These are phyloP conservation scores for Hymenochirus boettgeri DNA, from an alignment of 2,113 vertebrate genomes.

Conservation along the genomic window DNA sequence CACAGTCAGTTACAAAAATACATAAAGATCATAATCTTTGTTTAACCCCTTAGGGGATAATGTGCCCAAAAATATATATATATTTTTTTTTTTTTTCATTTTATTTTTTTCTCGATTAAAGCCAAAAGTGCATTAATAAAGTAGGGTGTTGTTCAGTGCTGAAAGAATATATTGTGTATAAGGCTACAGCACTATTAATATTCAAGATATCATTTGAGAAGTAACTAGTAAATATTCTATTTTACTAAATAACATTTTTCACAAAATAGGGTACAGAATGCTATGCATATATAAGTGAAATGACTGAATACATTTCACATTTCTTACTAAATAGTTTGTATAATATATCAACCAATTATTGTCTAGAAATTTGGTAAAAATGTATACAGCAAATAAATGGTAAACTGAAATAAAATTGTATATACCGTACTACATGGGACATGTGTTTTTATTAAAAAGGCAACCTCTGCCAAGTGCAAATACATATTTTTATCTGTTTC, in stretches of 20 bases:
- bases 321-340: constrained; percentile 2
- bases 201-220: no score
- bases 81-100: constrained; percentile 8
- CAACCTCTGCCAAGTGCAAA: no score
- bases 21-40: no score
- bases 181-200: not conserved
- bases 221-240: not conserved
- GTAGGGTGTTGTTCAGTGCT: not conserved
- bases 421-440: not conserved
- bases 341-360: not conserved
- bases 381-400: not conserved
- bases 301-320: not conserved
- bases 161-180: not conserved
- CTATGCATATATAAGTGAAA: not conserved
- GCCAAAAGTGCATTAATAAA: not conserved
- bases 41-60: no score
- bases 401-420: constrained; percentile 32
- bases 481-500: no score
- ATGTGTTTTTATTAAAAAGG: not conserved
- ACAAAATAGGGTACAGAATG: not conserved
- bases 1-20: no score
- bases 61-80: no score
- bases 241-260: constrained; percentile 4
- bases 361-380: constrained; percentile 2
- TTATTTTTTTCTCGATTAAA: not conserved